Base-by-base conservation (phyloP, 1,140 invertebrate genomes). In the Anthonomus grandis region DNA sequence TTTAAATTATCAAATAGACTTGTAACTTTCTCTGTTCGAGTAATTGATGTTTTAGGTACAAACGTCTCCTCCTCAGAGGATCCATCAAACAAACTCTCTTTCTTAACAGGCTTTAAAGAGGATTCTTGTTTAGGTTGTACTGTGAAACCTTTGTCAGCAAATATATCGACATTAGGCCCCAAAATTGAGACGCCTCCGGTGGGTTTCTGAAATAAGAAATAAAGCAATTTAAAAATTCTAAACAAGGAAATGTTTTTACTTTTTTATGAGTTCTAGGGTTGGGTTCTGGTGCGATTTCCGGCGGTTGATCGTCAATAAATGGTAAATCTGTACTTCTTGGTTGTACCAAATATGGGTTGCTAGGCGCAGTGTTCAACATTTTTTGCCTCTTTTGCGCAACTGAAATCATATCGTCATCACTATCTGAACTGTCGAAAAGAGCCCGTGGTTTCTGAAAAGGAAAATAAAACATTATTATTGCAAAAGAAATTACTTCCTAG, bases 131-230 rank as follows among this genome's bases (percentile, higher is more conserved):
- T 19, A 53, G 17, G 12, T n/a, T 27, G n/a, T 58, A 49, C 39
- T 36, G 42, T 36, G 12, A 44, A n/a, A 45, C 37, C 27, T 46
- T 59, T 36, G 23, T 55, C 27, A 45, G 18, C 17, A 55, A 57
- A 54, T 49, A 71, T 15, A 51, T 64, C 13, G 50, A 62, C 8
- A 69, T 51, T n/a, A 67, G 64, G 13, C 0, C 79, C 79, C 50
- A 82, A 77, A 38, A 82, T 66, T 8, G 81, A 79, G 17, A 80
- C 73, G 2, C 76, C 79, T 2, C 79, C 81, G 0, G 75, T 59
- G 19, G 79, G 78, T 74, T 81, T 81, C 81, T 84, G 67, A 34
- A 75, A 76, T 49, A 57, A 60, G 37, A 13, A 45, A 51, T 37
- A 37, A 57, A 62, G 48, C 44, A 44, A 34, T 6, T 10, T 24